Conservation (phyloP, 2,888 invertebrate species). For the Vanessa cardui region DNA sequence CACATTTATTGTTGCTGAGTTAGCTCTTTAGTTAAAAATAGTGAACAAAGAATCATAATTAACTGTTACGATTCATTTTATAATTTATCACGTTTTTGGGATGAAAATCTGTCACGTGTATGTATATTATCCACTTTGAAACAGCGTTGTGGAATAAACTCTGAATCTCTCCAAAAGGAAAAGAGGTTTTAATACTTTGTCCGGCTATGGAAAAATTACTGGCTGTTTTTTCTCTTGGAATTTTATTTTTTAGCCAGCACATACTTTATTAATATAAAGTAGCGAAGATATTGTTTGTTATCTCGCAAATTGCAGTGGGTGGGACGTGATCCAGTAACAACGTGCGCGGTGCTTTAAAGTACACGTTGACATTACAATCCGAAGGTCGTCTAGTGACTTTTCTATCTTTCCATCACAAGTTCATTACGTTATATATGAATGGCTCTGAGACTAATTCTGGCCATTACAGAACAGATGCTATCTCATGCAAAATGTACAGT, state of each 20-base stretch:
- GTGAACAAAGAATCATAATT: too few species aligned
- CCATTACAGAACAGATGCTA: background rate
- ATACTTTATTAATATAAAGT: too few species aligned
- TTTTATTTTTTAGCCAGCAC: background rate
- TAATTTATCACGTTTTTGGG: too few species aligned
- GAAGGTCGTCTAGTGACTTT: slow-evolving; percentile 41
- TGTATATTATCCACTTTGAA: too few species aligned
- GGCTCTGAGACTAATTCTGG: background rate
- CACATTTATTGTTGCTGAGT: too few species aligned
- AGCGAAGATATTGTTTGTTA: background rate
- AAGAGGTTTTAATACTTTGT: too few species aligned
- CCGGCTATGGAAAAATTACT: too few species aligned
- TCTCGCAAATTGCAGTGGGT: slow-evolving; percentile 3
- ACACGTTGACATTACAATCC: slow-evolving; percentile 39
- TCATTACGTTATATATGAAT: slow-evolving; percentile 29
- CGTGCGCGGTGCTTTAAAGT: slow-evolving; percentile 10
- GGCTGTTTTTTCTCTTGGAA: background rate
- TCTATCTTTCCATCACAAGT: slow-evolving; percentile 38
- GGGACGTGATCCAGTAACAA: background rate
- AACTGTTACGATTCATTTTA: too few species aligned
- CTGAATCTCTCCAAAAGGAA: too few species aligned
- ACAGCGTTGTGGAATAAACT: too few species aligned
- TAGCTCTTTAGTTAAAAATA: too few species aligned
- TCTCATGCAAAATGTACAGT: background rate
- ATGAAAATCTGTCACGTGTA: too few species aligned